Evolutionary conservation across 2,797 vertebrate species (phyloP).

Genomic region (Spinus pinus): DNA sequence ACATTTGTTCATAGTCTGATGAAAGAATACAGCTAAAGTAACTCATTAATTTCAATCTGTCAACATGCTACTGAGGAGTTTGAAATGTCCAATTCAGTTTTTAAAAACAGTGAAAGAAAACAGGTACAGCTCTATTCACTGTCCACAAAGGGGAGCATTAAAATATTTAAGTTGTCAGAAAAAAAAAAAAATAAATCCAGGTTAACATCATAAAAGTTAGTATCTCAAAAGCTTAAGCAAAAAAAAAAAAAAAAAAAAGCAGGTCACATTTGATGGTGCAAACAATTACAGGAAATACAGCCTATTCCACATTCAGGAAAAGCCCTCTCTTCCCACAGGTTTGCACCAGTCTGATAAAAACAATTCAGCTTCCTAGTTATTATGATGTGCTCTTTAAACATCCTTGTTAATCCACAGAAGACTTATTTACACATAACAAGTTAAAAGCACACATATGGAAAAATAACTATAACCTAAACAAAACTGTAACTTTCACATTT

Average conservation of each 20-base stretch:
- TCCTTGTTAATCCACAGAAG: conserved; percentile 51
- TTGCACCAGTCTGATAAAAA: conserved; percentile 72
- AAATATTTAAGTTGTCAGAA: neutral
- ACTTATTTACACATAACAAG: conserved; percentile 8
- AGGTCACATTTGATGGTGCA: conserved; percentile 61
- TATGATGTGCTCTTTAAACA: conserved; percentile 67
- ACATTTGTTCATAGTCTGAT: neutral
- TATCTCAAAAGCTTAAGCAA: neutral
- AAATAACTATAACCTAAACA: neutral
- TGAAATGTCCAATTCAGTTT: neutral
- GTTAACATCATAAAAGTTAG: neutral
- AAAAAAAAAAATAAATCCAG: neutral
- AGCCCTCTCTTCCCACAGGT: conserved; percentile 68
- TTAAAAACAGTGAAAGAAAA: neutral
- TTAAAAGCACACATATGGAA: conserved; percentile 14
- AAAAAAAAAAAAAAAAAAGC: neutral
- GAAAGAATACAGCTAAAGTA: neutral
- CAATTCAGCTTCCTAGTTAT: conserved; percentile 65
- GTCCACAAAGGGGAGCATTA: neutral
- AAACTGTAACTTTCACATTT: neutral
- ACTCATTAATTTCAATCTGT: neutral
- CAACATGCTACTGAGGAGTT: neutral
- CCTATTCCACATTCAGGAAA: conserved; percentile 62
- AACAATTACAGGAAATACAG: conserved; percentile 75
- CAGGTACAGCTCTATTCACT: neutral